These are phyloP conservation scores for Peromyscus nudipes DNA, from an alignment of 2,797 vertebrate species.

Conservation along the genomic window DNA sequence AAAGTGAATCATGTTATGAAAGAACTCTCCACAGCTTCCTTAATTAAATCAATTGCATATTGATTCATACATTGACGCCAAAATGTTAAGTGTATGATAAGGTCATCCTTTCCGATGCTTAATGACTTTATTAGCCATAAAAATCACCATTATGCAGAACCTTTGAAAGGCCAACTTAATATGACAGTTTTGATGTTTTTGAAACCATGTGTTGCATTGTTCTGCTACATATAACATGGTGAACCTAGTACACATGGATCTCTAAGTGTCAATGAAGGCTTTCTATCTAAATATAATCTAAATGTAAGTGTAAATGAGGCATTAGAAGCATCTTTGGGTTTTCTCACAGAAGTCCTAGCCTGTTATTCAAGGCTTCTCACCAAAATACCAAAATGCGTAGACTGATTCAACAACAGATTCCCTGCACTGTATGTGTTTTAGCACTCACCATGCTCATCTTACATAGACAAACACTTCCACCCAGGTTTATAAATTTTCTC, in stretches of 20 bases:
- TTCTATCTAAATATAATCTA: conserved; percentile 1
- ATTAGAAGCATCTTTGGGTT: conserved; percentile 11
- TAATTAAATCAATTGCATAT: conserved; percentile 71
- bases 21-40: conserved; percentile 47
- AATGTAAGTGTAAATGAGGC: not conserved
- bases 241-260: not conserved
- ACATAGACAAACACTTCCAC: not conserved
- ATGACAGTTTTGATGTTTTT: conserved; percentile 53
- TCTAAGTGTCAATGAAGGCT: not conserved
- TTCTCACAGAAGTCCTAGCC: not conserved
- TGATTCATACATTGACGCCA: conserved; percentile 56
- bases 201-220: not conserved
- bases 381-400: not conserved
- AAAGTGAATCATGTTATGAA: conserved; percentile 66
- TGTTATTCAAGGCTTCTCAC: not conserved
- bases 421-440: conserved; percentile 31
- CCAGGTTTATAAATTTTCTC: not conserved
- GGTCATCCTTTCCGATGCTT: conserved; percentile 46
- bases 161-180: conserved; percentile 46
- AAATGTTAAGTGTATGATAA: conserved; percentile 64
- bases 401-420: not conserved
- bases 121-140: conserved; percentile 66
- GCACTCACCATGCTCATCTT: conserved; percentile 23
- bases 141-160: conserved; percentile 51
- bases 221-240: not conserved